These are phyloP conservation scores for roundworm (Caenorhabditis elegans) DNA, from an alignment of 1,140 invertebrate species.

Conservation along the genomic window WBcel235 BX284602.5:12880501-12881000, in stretches of 20 bases:
- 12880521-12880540: background rate
- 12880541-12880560: background rate
- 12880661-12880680: too few relatives aligned
- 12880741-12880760: too few relatives aligned
- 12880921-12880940: too few relatives aligned
- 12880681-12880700: too few relatives aligned
- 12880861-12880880: background rate
- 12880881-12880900: background rate
- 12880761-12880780: background rate
- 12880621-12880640: background rate
- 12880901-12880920: background rate
- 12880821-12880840: slow-evolving; percentile 1
- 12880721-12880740: too few relatives aligned
- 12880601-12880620: background rate
- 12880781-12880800: background rate
- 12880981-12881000: too few relatives aligned
- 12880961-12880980: too few relatives aligned
- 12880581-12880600: background rate
- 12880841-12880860: background rate
- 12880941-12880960: background rate
- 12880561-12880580: background rate
- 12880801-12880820: background rate
- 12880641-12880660: background rate
- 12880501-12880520: too few relatives aligned
- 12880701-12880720: too few relatives aligned